Base-by-base conservation (phyloP, 2,113 vertebrate genomes). In the Muntiacus reevesi region DNA sequence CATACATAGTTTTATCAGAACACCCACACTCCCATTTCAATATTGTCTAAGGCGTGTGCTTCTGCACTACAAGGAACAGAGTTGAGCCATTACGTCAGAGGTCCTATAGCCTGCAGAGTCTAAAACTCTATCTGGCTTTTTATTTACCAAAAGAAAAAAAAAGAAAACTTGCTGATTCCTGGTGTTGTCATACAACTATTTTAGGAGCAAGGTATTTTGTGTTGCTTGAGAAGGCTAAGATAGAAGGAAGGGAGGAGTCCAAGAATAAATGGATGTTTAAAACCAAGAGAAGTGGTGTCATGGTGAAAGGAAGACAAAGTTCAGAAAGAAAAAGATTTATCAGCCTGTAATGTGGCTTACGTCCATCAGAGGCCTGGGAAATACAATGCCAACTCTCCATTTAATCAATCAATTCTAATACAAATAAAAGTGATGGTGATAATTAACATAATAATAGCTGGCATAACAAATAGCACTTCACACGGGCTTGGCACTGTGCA, bases 391-490 rank as follows among this genome's bases (percentile, higher is more conserved):
- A 78, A 85, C 83, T 74, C 74, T 54, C 81, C 45, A 40, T 64
- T 88, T 52, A 92, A 79, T 90, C 85, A 59, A 95, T 87, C 62
- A 87, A 57, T 54, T 81, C 54, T 76, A 96, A 74, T 47, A 94
- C 4, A 40, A 94, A 97, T 36, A 81, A 85, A 92, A 96, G 36
- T 60, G 28, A 82, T 92, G 25, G 28, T 40, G 19, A 92, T 60
- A 59, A 92, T 87, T 64, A 86, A 28, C 86, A 87, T 57, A 67
- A 86, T 30, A 78, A 81, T 67, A 59, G 47, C 60, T 74, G 45
- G 21, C 23, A 19, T 28, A 50, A 85, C n/a, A n/a, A 67, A 83
- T 3, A 59, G 54, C 13, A 54, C 45, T 81, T 85, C 47, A 16
- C 19, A 28, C 25, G 21, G 30, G 50, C 12, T n/a, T 54, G 85